Percentiles rank a stretch among this genome's conserved stretches.
Evolutionary conservation across 23 tunicate species (phyloP).

Genomic region (Aplidium turbinatum): DNA sequence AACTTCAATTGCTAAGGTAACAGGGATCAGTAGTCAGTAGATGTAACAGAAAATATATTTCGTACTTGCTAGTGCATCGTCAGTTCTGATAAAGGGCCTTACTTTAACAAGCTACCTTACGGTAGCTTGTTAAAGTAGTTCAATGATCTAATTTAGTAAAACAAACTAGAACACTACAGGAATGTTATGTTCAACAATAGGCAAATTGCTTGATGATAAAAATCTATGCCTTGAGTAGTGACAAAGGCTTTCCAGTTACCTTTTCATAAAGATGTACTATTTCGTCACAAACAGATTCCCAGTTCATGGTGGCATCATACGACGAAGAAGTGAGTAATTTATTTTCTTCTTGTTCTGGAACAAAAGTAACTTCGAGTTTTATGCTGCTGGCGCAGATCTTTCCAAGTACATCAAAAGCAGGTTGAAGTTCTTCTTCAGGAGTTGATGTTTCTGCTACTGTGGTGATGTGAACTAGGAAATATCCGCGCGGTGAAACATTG

Average conservation of each 20-base stretch:
- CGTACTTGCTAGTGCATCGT: too few species aligned
- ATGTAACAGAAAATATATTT: too few species aligned
- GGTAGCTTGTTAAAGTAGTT: too few species aligned
- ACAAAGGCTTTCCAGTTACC: conserved; percentile 23
- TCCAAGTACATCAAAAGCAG: not conserved
- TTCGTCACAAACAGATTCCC: conserved; percentile 35
- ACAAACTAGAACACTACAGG: too few species aligned
- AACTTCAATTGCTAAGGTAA: too few species aligned
- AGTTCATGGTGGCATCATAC: conserved; percentile 17
- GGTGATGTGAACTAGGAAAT: not conserved
- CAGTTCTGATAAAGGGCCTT: too few species aligned
- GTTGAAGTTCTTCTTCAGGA: conserved; percentile 13
- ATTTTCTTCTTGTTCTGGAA: not conserved
- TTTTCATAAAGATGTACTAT: conserved; percentile 16
- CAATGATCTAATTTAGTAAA: too few species aligned
- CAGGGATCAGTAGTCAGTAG: too few species aligned
- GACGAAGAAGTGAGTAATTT: conserved; percentile 4
- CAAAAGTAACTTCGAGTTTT: not conserved
- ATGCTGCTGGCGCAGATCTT: not conserved
- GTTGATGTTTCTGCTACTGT: not conserved
- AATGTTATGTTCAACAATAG: too few species aligned
- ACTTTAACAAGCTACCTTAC: too few species aligned
- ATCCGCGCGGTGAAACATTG: conserved; percentile 12
- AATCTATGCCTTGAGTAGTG: too few species aligned
- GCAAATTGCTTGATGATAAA: too few species aligned